Evolutionary conservation across 2,797 vertebrate genomes (phyloP).

Genomic region (Takifugu rubripes): DNA sequence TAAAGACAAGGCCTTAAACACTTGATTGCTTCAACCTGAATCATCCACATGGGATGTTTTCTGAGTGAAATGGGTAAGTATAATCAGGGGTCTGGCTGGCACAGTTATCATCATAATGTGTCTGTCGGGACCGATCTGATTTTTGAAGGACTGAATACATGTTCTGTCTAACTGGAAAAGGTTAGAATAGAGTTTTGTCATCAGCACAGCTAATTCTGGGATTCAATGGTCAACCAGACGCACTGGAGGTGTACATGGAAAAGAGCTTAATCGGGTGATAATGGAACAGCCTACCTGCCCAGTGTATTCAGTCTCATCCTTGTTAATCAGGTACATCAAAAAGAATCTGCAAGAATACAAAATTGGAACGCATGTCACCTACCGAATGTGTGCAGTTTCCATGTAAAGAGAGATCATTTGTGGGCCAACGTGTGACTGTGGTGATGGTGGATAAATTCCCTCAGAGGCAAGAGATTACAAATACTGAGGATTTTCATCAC

Average conservation of each 20-base stretch:
- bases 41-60: neutral
- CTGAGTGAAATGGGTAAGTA: conserved; percentile 8
- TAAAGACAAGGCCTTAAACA: conserved; percentile 5
- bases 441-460: too few relatives aligned
- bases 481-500: too few relatives aligned
- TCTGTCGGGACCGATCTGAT: conserved; percentile 22
- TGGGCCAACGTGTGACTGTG: too few relatives aligned
- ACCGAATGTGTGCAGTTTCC: too few relatives aligned
- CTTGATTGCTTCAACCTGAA: conserved; percentile 6
- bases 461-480: too few relatives aligned
- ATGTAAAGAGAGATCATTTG: too few relatives aligned
- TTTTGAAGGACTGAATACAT: conserved; percentile 42
- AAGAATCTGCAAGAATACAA: conserved; percentile 69
- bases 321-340: conserved; percentile 80
- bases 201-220: conserved; percentile 22
- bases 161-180: conserved; percentile 44
- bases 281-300: conserved; percentile 67
- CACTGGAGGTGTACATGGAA: neutral
- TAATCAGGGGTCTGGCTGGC: conserved; percentile 20
- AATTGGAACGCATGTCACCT: too few relatives aligned
- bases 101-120: conserved; percentile 41
- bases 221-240: conserved; percentile 40
- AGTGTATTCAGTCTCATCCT: conserved; percentile 79
- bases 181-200: conserved; percentile 43
- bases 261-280: too few relatives aligned